Evolutionary conservation across 2,888 invertebrate species (phyloP).

Genomic region (Hololepta plana): DNA sequence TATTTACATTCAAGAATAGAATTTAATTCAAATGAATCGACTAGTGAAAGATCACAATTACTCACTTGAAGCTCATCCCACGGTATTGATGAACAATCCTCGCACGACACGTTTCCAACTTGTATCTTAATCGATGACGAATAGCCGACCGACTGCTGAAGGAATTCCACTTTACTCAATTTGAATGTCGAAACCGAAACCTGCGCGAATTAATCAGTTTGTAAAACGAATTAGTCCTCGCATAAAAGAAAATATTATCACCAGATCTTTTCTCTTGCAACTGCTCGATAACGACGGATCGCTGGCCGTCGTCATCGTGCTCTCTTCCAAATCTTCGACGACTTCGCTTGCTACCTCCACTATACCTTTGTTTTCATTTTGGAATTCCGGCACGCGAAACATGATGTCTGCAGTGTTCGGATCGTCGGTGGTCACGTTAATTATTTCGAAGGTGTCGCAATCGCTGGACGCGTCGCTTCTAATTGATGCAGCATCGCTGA

Average conservation of each 20-base stretch:
- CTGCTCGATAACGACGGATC: constrained; percentile 68
- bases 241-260: constrained; percentile 21
- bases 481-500: constrained; percentile 55
- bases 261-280: constrained; percentile 61
- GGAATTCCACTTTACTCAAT: constrained; percentile 53
- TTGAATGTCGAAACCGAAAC: constrained; percentile 44
- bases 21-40: too few species aligned
- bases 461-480: constrained; percentile 75
- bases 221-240: neutral
- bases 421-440: neutral
- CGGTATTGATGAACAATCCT: constrained; percentile 75
- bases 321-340: constrained; percentile 51
- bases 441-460: constrained; percentile 35
- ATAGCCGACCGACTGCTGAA: constrained; percentile 51
- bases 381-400: constrained; percentile 31
- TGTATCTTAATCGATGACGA: constrained; percentile 48
- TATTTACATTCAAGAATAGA: constrained; percentile 1
- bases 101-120: constrained; percentile 50
- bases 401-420: constrained; percentile 33
- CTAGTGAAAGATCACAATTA: too few species aligned
- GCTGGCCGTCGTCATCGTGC: constrained; percentile 64
- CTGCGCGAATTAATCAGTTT: too few species aligned
- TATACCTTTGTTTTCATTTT: constrained; percentile 20
- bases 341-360: constrained; percentile 78
- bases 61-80: constrained; percentile 89